A percentile compares a stretch with the other conserved stretches of the same genome.
These are phyloP conservation scores for Scleropages formosus DNA, from an alignment of 2,797 vertebrate species.

Conservation along the genomic window DNA sequence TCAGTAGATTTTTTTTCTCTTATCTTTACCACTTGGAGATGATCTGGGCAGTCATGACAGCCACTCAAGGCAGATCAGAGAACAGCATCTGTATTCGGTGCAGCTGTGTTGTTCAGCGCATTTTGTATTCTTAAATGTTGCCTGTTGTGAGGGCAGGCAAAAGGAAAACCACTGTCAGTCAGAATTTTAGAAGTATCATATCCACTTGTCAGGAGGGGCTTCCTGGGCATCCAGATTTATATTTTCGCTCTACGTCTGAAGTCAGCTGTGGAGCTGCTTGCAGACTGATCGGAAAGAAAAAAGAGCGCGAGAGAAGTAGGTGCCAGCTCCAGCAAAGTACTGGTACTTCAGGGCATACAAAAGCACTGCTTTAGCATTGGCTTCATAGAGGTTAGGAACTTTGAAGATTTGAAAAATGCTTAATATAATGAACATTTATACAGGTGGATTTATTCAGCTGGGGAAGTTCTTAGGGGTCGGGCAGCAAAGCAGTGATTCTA, in stretches of 20 bases:
- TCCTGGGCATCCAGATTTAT: conserved; percentile 43
- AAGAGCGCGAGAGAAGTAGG: conserved; percentile 12
- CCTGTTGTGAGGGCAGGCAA: conserved; percentile 48
- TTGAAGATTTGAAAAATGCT: neutral
- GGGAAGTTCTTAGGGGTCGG: neutral
- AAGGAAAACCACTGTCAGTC: conserved; percentile 50
- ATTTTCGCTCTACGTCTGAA: conserved; percentile 45
- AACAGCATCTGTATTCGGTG: conserved; percentile 49
- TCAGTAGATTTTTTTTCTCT: neutral
- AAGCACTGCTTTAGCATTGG: conserved; percentile 4
- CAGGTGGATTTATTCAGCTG: too few relatives aligned
- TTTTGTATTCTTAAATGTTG: conserved; percentile 58
- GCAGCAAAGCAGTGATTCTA: too few relatives aligned
- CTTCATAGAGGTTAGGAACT: neutral
- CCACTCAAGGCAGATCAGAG: conserved; percentile 65
- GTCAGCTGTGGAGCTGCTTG: conserved; percentile 34
- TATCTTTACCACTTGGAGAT: conserved; percentile 52
- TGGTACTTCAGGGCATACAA: neutral
- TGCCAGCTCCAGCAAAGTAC: conserved; percentile 29
- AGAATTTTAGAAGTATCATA: conserved; percentile 49
- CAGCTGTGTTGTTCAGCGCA: conserved; percentile 28
- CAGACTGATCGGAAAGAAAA: conserved; percentile 27
- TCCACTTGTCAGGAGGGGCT: conserved; percentile 49
- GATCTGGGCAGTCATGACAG: conserved; percentile 50
- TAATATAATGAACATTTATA: neutral